Evolutionary conservation across 2,797 vertebrate species (phyloP).

Genomic region (Darevskia nairensis): DNA sequence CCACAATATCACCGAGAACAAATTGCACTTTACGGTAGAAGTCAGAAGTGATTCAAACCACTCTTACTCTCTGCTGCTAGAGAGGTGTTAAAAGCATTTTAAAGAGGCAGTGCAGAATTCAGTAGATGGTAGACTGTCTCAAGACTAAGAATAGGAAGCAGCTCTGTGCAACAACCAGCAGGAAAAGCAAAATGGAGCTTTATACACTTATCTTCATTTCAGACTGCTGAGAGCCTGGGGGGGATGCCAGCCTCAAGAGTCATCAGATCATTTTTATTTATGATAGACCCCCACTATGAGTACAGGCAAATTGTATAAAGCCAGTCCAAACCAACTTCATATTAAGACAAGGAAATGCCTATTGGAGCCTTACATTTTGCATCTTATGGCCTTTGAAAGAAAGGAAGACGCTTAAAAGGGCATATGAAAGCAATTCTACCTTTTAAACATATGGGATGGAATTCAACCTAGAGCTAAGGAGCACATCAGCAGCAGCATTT

Average conservation of each 20-base stretch:
- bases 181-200: background rate
- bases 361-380: background rate
- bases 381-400: background rate
- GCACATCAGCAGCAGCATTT: too few species aligned
- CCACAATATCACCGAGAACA: slow-evolving; percentile 7
- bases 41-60: slow-evolving; percentile 28
- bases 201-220: background rate
- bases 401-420: background rate
- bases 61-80: background rate
- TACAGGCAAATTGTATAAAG: background rate
- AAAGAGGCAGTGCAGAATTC: background rate
- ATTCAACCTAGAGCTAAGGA: too few species aligned
- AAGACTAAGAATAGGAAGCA: slow-evolving; percentile 11
- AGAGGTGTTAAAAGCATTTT: slow-evolving; percentile 31
- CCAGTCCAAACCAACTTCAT: background rate
- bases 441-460: background rate
- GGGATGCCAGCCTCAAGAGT: background rate
- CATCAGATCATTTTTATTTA: background rate
- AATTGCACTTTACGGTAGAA: slow-evolving; percentile 16
- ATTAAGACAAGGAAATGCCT: background rate
- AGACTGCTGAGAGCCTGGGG: background rate
- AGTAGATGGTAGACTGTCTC: background rate
- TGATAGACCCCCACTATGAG: background rate
- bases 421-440: background rate
- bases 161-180: background rate